Conservation (phyloP, 2,113 vertebrate genomes). For the Garra rufa region DNA sequence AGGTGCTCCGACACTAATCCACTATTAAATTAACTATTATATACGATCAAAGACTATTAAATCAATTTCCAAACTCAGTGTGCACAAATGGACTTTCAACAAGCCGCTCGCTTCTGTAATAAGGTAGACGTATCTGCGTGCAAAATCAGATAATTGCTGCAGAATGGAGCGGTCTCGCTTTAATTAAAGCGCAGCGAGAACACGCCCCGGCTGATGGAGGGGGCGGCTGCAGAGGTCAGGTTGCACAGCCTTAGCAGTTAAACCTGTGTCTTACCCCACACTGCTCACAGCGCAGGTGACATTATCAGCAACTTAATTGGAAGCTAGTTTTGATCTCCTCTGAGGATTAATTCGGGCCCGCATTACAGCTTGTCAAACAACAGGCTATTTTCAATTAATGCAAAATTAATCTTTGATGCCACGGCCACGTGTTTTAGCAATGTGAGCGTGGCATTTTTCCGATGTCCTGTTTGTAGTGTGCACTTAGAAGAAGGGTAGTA, state of each 20-base stretch:
- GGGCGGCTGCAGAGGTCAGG: slow-evolving; percentile 44
- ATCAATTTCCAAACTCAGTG: not conserved
- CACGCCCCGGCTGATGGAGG: slow-evolving; percentile 38
- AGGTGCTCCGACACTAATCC: not conserved
- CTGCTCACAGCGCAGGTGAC: slow-evolving; percentile 51
- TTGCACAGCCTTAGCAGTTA: slow-evolving; percentile 37
- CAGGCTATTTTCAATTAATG: slow-evolving; percentile 66
- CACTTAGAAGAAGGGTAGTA: slow-evolving; percentile 23
- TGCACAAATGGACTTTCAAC: slow-evolving; percentile 31
- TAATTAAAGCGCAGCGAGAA: slow-evolving; percentile 50
- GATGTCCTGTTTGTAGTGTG: slow-evolving; percentile 35
- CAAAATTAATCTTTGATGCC: slow-evolving; percentile 41
- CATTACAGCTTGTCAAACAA: slow-evolving; percentile 74
- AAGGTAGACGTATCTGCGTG: slow-evolving; percentile 47
- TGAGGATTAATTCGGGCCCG: slow-evolving; percentile 68
- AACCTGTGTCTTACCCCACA: slow-evolving; percentile 46
- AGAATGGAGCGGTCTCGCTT: slow-evolving; percentile 44
- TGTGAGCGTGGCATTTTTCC: slow-evolving; percentile 2
- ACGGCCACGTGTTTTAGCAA: slow-evolving; percentile 29
- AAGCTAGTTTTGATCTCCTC: slow-evolving; percentile 65
- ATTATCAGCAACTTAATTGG: slow-evolving; percentile 66
- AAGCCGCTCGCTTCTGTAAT: slow-evolving; percentile 36
- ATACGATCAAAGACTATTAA: slow-evolving; percentile 29
- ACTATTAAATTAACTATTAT: slow-evolving; percentile 38
- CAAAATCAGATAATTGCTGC: slow-evolving; percentile 50